Base-by-base conservation (phyloP, 1,140 invertebrate species). In the Araneus ventricosus region DNA sequence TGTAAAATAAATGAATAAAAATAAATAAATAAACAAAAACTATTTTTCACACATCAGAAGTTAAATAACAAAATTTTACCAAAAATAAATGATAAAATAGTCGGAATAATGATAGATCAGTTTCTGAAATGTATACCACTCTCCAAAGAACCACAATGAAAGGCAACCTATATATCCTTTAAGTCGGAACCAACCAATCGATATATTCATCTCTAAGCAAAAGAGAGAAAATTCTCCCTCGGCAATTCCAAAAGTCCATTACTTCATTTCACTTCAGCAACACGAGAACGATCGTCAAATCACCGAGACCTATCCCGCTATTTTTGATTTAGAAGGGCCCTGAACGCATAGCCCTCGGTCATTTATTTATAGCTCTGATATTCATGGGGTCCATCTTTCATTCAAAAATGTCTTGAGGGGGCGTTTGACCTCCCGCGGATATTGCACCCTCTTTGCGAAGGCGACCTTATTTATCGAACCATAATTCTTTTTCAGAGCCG, bases 241-340 rank as follows among this genome's bases (percentile, higher is more conserved):
- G 27, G 27, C 61, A 52, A 88, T 41, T 59, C 79, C 24, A 39
- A 63, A 39, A 70, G 24, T n/a, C 24, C 59, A 67, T 86, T 34
- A 67, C 41, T 92, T 92, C 82, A 85, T 45, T 92, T 92, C 82
- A 85, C 30, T 85, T 92, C 82, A 37, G 45, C 39, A 86, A 57
- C 75, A 85, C 52, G 90, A 85, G 34, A 86, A 70, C 82, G 80
- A 70, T 92, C 90, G 90, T 85, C 90, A 92, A 92, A 86, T 92
- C 82, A 92, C 90, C 90, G 61, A 70, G 57, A 34, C 90, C 59
- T 63, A 39, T 52, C 82, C 39, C 37, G 61, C 82, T 39, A 45
- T 61, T 63, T 84, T 45, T 92, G 90, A 92, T 92, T 92, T 92
- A 85, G 39, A 34, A 52, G 45, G 90, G 30, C 37, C 8, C 20